phyloP scores from a whole-genome alignment of 1,140 invertebrate genomes.

The Drosophila sulfurigaster region DNA sequence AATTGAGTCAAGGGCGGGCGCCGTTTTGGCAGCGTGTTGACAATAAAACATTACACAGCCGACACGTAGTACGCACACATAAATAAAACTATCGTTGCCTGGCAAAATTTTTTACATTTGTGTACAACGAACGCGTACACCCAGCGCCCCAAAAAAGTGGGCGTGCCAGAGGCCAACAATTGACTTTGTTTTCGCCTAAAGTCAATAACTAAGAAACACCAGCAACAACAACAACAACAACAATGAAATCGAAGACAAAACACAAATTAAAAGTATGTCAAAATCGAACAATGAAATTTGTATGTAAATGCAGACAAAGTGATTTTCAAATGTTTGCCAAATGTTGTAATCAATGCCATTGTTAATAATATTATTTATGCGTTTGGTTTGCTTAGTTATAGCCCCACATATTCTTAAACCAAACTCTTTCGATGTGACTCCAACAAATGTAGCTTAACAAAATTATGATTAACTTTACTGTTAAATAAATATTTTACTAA shows the following conservation, averaged over 20 bases:
- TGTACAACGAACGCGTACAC: slow-evolving; percentile 34
- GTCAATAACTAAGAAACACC: slow-evolving; percentile 36
- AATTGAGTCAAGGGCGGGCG: slow-evolving; percentile 78
- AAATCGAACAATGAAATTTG: slow-evolving; percentile 34
- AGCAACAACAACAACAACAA: slow-evolving; percentile 1
- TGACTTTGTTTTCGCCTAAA: slow-evolving; percentile 44
- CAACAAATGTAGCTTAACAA: too few relatives aligned
- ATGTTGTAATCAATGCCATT: slow-evolving; percentile 47
- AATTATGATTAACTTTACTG: too few relatives aligned
- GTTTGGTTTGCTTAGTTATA: background rate
- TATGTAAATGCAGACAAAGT: slow-evolving; percentile 35
- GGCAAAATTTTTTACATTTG: slow-evolving; percentile 15
- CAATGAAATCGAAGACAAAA: slow-evolving; percentile 3
- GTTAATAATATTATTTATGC: background rate
- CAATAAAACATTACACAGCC: slow-evolving; percentile 56
- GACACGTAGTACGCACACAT: slow-evolving; percentile 52
- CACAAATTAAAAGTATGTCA: slow-evolving; percentile 32
- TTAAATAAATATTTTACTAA: too few relatives aligned
- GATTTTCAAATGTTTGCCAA: slow-evolving; percentile 47
- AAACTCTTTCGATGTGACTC: background rate
- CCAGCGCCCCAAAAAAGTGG: slow-evolving; percentile 21
- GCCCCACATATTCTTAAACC: background rate
- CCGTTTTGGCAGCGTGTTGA: slow-evolving; percentile 48
- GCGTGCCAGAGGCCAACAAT: slow-evolving; percentile 41
- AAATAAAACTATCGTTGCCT: background rate